Conservation (phyloP, 2,797 vertebrate genomes). For the Megaceryle alcyon region DNA sequence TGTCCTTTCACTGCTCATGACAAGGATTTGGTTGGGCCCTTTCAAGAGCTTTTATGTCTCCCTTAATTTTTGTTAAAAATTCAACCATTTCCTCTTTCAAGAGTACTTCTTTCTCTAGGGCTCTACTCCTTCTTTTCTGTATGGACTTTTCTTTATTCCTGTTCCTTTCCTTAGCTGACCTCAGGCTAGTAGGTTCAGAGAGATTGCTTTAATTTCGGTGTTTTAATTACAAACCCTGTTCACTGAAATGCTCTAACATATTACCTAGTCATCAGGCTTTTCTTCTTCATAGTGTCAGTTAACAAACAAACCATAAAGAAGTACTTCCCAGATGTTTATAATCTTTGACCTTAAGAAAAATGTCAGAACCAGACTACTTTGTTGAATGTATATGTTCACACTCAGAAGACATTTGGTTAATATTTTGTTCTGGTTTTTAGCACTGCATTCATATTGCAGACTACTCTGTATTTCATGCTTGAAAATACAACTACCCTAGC, state of each 20-base stretch:
- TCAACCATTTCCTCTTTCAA: background rate
- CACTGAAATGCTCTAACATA: background rate
- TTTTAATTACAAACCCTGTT: background rate
- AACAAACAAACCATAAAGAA: background rate
- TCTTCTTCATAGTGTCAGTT: background rate
- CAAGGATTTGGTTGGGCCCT: background rate
- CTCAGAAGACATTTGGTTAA: background rate
- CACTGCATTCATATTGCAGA: background rate
- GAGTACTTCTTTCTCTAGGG: background rate
- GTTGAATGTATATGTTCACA: background rate
- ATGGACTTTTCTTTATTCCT: background rate
- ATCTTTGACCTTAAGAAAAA: background rate
- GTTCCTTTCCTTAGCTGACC: background rate
- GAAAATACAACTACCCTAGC: background rate
- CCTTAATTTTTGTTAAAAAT: background rate
- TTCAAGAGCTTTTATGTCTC: background rate
- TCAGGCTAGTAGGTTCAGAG: background rate
- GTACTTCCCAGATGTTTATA: background rate
- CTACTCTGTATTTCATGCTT: background rate
- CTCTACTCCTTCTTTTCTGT: background rate
- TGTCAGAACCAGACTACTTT: background rate
- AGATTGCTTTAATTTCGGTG: background rate
- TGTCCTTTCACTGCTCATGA: background rate
- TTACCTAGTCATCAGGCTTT: background rate
- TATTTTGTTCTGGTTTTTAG: background rate